Conservation (phyloP, 2,113 vertebrate species). For the Hydropotes inermis region DNA sequence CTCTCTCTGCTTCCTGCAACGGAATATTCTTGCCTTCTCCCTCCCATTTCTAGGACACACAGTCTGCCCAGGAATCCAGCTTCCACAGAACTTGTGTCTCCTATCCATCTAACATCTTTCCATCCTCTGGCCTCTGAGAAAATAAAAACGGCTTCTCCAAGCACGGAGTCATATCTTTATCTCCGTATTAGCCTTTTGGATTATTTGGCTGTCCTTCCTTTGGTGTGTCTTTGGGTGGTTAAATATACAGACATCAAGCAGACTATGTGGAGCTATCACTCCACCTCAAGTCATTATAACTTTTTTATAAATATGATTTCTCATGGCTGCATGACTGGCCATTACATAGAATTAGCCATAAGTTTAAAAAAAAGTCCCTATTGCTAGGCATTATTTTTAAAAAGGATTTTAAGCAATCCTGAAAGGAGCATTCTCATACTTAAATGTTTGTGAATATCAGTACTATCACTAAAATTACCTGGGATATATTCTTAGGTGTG, state of each 20-base stretch:
- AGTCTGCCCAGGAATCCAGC: fast-evolving
- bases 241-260: neutral
- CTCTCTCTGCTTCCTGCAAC: neutral
- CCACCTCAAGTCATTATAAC: neutral
- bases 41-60: fast-evolving
- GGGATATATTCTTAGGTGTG: neutral
- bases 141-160: neutral
- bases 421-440: neutral
- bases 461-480: neutral
- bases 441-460: neutral
- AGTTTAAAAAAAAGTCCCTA: neutral
- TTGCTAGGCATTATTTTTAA: neutral
- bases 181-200: neutral
- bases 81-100: neutral
- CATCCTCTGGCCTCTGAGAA: neutral
- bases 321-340: neutral
- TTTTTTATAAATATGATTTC: neutral
- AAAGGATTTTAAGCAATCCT: neutral
- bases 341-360: neutral
- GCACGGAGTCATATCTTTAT: too few relatives aligned
- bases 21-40: neutral
- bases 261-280: neutral
- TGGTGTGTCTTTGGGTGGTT: neutral
- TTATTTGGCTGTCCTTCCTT: neutral
- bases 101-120: too few relatives aligned